Conservation (phyloP, 1,140 invertebrate genomes). For the Brevipalpus yothersi region DNA sequence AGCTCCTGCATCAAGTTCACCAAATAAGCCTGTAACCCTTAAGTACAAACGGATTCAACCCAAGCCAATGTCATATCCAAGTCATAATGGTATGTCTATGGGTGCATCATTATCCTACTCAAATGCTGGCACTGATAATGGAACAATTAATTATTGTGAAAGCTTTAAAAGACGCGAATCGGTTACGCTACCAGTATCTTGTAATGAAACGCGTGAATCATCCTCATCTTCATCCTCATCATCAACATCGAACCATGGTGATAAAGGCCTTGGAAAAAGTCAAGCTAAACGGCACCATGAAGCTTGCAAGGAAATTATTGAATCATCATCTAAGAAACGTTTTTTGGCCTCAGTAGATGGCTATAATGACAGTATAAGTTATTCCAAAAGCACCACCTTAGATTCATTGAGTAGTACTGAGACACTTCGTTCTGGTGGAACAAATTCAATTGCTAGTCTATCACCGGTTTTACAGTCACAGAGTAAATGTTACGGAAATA, state of each 20-base stretch:
- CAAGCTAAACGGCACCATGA: neutral
- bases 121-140: no score
- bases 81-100: no score
- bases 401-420: neutral
- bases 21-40: neutral
- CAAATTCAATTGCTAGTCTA: neutral
- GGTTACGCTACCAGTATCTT: no score
- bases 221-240: neutral
- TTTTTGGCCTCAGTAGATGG: neutral
- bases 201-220: neutral
- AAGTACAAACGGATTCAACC: conserved; percentile 28
- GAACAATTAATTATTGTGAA: no score
- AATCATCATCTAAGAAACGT: neutral
- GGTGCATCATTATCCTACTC: neutral
- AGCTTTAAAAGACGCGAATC: no score
- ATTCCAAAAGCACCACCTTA: neutral
- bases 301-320: neutral
- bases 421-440: neutral
- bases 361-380: neutral
- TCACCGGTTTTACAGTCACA: neutral
- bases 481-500: neutral
- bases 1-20: neutral
- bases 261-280: neutral
- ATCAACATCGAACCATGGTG: neutral
- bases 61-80: conserved; percentile 16